Percentiles rank a stretch among this genome's conserved stretches.
phyloP scores from a whole-genome alignment of 2,113 vertebrate genomes.

The Prolemur simus region DNA sequence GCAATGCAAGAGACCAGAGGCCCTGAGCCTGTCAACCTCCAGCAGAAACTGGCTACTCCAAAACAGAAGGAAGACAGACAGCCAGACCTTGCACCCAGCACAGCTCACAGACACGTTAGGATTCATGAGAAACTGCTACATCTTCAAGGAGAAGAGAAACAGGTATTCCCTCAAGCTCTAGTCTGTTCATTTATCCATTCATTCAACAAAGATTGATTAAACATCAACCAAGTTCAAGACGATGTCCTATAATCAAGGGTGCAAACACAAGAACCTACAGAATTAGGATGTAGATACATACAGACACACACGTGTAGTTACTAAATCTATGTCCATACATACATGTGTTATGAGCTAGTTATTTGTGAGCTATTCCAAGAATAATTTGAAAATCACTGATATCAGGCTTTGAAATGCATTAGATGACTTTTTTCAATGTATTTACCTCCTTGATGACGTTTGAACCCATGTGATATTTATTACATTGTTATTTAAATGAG shows the following conservation, averaged over 20 bases:
- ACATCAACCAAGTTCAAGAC: not conserved
- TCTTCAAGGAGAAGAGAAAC: not conserved
- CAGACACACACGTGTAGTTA: too few relatives aligned
- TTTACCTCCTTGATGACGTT: not conserved
- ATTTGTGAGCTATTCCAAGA: not conserved
- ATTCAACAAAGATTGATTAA: not conserved
- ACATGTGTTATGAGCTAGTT: too few relatives aligned
- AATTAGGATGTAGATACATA: not conserved
- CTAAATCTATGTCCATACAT: too few relatives aligned
- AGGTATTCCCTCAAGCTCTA: not conserved
- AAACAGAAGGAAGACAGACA: not conserved
- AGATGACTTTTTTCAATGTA: not conserved
- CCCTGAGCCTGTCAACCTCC: not conserved
- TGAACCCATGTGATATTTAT: not conserved
- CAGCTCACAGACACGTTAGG: not conserved
- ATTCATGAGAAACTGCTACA: not conserved
- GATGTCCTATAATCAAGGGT: not conserved
- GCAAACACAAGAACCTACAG: not conserved
- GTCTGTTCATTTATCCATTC: not conserved
- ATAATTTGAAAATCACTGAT: not conserved
- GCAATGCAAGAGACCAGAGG: not conserved
- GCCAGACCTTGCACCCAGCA: not conserved
- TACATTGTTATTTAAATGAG: conserved; percentile 34
- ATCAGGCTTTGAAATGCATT: not conserved
- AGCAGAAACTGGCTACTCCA: not conserved